These are phyloP conservation scores for Chouioia cunea DNA, from an alignment of 2,888 invertebrate genomes.

Conservation along the genomic window DNA sequence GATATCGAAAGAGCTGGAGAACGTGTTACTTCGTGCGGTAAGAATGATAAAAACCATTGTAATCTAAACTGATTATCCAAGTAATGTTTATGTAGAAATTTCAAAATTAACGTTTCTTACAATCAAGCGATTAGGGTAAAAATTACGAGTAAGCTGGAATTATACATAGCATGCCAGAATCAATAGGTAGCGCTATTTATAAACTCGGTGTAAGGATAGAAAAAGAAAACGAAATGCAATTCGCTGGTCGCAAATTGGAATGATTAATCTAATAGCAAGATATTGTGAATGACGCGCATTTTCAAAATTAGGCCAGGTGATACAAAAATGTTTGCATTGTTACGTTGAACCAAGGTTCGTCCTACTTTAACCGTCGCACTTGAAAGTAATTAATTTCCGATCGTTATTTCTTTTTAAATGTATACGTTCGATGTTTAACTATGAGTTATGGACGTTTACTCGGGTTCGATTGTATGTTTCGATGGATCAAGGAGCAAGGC, in stretches of 20 bases:
- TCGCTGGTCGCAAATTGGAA: constrained; percentile 17
- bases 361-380: constrained; percentile 14
- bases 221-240: background rate
- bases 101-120: no score
- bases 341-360: constrained; percentile 3
- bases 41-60: no score
- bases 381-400: constrained; percentile 18
- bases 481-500: no score
- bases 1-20: no score
- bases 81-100: no score
- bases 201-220: constrained; percentile 1
- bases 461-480: no score
- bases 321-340: constrained; percentile 14
- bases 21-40: no score
- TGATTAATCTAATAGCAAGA: constrained; percentile 24
- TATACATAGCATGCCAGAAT: no score
- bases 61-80: no score
- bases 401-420: constrained; percentile 34
- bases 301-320: constrained; percentile 22
- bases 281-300: constrained; percentile 11
- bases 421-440: constrained; percentile 10
- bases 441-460: no score
- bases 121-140: no score
- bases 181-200: background rate
- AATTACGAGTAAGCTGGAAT: no score